These are phyloP conservation scores for Trogon surrucura DNA, from an alignment of 2,113 vertebrate species.

Conservation along the genomic window DNA sequence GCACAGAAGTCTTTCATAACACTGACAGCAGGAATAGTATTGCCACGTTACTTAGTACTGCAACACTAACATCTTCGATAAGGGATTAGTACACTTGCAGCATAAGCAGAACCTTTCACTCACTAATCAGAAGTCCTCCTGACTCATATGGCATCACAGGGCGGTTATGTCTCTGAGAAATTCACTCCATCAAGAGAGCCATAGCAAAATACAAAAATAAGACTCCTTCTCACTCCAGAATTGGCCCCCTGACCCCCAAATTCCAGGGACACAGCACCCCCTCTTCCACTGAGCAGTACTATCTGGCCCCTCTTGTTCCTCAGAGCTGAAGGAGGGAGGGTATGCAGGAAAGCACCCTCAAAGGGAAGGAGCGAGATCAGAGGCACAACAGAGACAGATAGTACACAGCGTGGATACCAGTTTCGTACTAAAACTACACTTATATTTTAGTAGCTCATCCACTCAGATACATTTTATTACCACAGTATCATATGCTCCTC, in stretches of 20 bases:
- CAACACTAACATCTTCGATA: background rate
- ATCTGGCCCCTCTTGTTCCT: background rate
- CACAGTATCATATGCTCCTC: slow-evolving; percentile 17
- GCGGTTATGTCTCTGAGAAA: background rate
- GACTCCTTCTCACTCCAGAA: background rate
- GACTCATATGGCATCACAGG: background rate
- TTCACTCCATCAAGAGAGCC: background rate
- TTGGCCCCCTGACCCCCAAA: background rate
- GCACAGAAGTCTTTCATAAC: background rate
- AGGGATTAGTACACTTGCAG: background rate
- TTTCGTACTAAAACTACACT: background rate
- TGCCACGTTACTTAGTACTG: background rate
- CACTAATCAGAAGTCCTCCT: background rate
- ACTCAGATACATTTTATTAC: slow-evolving; percentile 32
- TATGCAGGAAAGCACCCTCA: background rate
- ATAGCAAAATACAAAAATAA: background rate
- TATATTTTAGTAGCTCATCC: slow-evolving; percentile 4
- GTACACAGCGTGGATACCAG: background rate
- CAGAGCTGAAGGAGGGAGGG: background rate
- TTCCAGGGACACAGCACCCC: background rate
- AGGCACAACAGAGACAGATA: background rate
- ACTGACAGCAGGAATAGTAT: background rate
- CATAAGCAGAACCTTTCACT: background rate
- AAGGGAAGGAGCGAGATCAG: background rate
- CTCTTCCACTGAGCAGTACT: background rate